Evolutionary conservation across 1,140 invertebrate genomes (phyloP), one percentile per base, ranked within the genome.

Genomic region (Zaprionus nigranus): DNA sequence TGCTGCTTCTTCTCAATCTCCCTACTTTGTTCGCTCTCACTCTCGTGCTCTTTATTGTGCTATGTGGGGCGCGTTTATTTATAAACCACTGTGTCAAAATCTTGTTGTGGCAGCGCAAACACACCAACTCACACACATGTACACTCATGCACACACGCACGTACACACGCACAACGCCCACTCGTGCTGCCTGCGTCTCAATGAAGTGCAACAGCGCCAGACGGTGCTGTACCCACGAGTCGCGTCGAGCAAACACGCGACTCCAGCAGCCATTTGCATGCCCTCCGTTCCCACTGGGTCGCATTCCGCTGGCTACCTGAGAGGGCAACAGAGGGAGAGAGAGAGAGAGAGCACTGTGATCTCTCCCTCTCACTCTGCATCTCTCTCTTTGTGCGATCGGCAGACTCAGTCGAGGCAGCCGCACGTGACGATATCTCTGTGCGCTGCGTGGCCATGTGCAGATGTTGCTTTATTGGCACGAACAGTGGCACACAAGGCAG

Each of bases 61-160:
- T 72, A 87, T 90, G 82, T 90, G 85, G 86, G 86, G 81, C 84
- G 85, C 75, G 81, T 90, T 90, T 90, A 90, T 90, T 90, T 90
- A 80, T 90, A 90, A 90, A 90, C 79, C 82, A 90, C 73, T 90
- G 81, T 90, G 82, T 90, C 86, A 90, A 90, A 90, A 82, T 90
- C 81, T 90, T 90, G 81, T 85, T 88, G 38, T 61, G 62, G 56
- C 62, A 64, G 56, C 70, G 58, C 66, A 86, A 73, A 68, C 80
- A 62, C 59, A 22, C 30, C 30, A 34, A 34, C 68, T 67, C 62
- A 72, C 53, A 67, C 36, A n/a, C n/a, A n/a, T n/a, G n/a, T n/a
- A n/a, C n/a, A n/a, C n/a, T n/a, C n/a, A n/a, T n/a, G n/a, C 53
- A 67, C 36, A 75, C 22, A 53, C 43, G 36, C 24, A 28, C 46